Base-by-base conservation (phyloP, 1,140 invertebrate genomes). In the Caenorhabditis inopinata region DNA sequence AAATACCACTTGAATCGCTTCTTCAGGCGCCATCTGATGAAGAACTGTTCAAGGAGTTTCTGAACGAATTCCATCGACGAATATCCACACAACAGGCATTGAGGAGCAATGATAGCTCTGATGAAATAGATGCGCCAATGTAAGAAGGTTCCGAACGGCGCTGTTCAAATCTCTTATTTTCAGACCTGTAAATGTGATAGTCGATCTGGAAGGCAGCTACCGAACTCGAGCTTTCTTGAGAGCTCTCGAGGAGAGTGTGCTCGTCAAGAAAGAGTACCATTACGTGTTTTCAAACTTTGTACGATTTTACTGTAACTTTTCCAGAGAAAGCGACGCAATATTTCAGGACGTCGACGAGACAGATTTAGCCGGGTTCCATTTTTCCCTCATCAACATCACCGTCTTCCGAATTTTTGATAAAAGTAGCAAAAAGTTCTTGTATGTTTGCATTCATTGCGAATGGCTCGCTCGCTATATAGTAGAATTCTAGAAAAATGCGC, bases 281-380 rank as follows among this genome's bases (percentile, higher is more conserved):
- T 82, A 82, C 68, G 78, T 82, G 2, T 82, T 82, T 25, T 81
- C 81, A 4, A 82, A 82, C 51, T 82, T 82, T 76, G 81, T 82
- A 42, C 47, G 81, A n/a, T n/a, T n/a, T n/a, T n/a, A n/a, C n/a
- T n/a, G n/a, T 68, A 38, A 16, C 18, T 38, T n/a, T 16, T 23
- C 0, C 9, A 16, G 14, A 21, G 4, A 25, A 51, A 49, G 11
- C 6, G 35, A 46, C 3, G 9, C 27, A 23, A 16, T 47, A 35
- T 81, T 75, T 32, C 32, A 82, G 81, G 62, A 76, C 25, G 48
- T 82, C 7, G 81, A 82, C 11, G 81, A 82, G 16, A 27, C 35
- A 21, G 81, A 82, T 73, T 25, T 80, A n/a, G 16, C 35, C 27
- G 45, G 45, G 16, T 80, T 82, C 25, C 81, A 76, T 29, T 80